These are phyloP conservation scores for Neodiprion fabricii DNA, from an alignment of 1,140 invertebrate genomes.

Conservation along the genomic window DNA sequence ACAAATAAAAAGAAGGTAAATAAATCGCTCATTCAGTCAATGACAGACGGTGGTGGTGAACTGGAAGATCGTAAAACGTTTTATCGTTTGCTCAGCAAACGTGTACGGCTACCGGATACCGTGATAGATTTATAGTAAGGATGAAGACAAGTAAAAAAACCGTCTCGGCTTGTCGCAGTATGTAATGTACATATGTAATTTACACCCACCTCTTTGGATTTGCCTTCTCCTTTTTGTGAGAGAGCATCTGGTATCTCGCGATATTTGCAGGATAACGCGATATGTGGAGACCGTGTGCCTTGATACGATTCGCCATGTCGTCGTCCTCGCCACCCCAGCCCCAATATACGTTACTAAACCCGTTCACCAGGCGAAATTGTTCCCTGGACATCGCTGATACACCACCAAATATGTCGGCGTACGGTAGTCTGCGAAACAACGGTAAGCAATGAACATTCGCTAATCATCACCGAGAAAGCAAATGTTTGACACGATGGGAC, in stretches of 20 bases:
- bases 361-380: conserved; percentile 85
- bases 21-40: conserved; percentile 10
- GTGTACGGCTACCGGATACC: not conserved
- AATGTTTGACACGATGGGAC: too few relatives aligned
- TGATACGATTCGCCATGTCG: conserved; percentile 87
- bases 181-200: conserved; percentile 12
- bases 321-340: conserved; percentile 95
- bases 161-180: too few relatives aligned
- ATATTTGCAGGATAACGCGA: conserved; percentile 86
- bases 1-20: conserved; percentile 39
- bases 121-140: not conserved
- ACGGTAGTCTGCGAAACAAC: conserved; percentile 76
- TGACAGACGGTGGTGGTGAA: not conserved
- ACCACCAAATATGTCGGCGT: conserved; percentile 87
- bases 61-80: too few relatives aligned
- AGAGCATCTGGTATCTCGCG: conserved; percentile 90
- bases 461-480: too few relatives aligned
- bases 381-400: conserved; percentile 83
- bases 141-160: not conserved
- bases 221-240: conserved; percentile 86
- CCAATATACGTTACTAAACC: conserved; percentile 92
- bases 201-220: conserved; percentile 81
- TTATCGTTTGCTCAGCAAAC: not conserved
- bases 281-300: conserved; percentile 80
- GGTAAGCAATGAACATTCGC: too few relatives aligned